Percentiles rank a stretch among this genome's conserved stretches.
Conservation (phyloP, 2,888 invertebrate genomes). For the Cerastis leucographa region DNA sequence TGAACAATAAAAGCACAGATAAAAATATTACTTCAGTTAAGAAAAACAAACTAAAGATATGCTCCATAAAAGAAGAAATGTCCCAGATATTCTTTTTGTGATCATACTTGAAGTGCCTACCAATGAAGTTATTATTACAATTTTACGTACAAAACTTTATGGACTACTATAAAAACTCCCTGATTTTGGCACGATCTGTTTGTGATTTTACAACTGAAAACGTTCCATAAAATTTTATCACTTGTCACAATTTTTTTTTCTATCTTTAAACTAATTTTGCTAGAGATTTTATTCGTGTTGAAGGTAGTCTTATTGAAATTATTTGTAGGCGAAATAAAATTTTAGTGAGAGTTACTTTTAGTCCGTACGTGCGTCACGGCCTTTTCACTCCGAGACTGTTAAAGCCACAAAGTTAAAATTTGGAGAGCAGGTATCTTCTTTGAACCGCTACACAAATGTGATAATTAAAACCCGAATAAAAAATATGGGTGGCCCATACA, state of each 20-base stretch:
- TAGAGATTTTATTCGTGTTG: not conserved
- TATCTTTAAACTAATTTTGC: not conserved
- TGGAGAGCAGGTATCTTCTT: not conserved
- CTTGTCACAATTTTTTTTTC: slow-evolving; percentile 23
- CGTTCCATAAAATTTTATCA: slow-evolving; percentile 49
- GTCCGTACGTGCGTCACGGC: not conserved
- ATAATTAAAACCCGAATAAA: not conserved
- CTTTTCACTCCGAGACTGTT: not conserved
- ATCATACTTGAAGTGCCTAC: slow-evolving; percentile 38
- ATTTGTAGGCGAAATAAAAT: not conserved
- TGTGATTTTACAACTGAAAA: slow-evolving; percentile 37
- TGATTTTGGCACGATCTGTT: slow-evolving; percentile 42
- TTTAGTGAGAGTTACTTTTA: not conserved
- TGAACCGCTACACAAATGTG: not conserved
- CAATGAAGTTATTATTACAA: slow-evolving; percentile 52
- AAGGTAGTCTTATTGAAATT: not conserved
- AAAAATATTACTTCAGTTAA: slow-evolving; percentile 9
- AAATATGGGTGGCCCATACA: too few species aligned
- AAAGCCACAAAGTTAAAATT: not conserved
- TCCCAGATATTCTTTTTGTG: slow-evolving; percentile 29
- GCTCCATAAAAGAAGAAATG: slow-evolving; percentile 24
- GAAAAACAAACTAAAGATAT: slow-evolving; percentile 35
- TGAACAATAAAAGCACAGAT: slow-evolving; percentile 26
- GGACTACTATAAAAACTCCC: slow-evolving; percentile 43
- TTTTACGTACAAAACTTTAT: slow-evolving; percentile 45